Base-by-base conservation (phyloP, 2,797 vertebrate genomes). In the Sebastes nivosus region DNA sequence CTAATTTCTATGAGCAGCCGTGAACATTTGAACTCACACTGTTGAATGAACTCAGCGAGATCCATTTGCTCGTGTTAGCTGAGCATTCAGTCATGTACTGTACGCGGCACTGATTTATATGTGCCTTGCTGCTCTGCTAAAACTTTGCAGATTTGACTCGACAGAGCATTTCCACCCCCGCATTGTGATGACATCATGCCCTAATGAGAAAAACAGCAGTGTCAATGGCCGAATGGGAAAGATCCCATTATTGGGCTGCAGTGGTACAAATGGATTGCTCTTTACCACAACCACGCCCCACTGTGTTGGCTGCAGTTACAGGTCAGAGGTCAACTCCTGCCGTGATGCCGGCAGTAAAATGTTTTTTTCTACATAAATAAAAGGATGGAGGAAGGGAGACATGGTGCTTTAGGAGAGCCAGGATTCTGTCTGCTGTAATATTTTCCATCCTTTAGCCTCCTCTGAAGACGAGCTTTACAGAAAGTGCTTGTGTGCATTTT, bases 251-350 rank as follows among this genome's bases (percentile, higher is more conserved):
- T 66, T 80, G 70, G 69, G 66, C 76, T 14, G 70, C 70, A 72
- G 83, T 22, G 29, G 59, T 68, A 79, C 57, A 88, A 92, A 91
- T 78, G 76, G 76, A 67, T 80, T 65, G 75, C 77, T 90, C 85
- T 88, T 77, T 66, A 78, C 79, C 66, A 75, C 71, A 79, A 80
- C 88, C 91, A 93, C 92, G 75, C 91, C 92, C 91, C 65, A 67
- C 76, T 70, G 76, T 79, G 87, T 70, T 77, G 76, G 82, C 83
- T 72, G 84, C 69, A 75, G 73, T 82, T 58, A 72, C 65, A 79
- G 91, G 90, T 94, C 92, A 94, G 80, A 89, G 92, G 85, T 94
- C 84, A 93, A 73, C 71, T 89, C 70, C 72, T 82, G 75, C 76
- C 46, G 8, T 84, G 67, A 78, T 74, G 77, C 85, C 71, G 27